These are phyloP conservation scores for Ganaspis brasiliensis DNA, from an alignment of 2,888 invertebrate genomes.

Conservation along the genomic window DNA sequence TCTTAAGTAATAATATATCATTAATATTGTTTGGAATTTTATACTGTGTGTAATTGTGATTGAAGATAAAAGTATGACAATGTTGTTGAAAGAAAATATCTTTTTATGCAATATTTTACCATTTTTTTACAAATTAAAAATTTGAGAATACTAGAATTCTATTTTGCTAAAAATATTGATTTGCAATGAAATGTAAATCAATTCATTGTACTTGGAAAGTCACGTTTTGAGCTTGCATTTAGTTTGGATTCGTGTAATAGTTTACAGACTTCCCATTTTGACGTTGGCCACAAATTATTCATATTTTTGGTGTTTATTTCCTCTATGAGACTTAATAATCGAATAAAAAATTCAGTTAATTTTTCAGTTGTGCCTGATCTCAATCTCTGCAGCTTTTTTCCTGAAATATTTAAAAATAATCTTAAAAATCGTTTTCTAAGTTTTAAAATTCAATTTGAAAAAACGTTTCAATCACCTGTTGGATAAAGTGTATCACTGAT, in stretches of 20 bases:
- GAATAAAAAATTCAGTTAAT: conserved; percentile 72
- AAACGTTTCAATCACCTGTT: conserved; percentile 40
- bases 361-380: conserved; percentile 74
- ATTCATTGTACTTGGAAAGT: conserved; percentile 8
- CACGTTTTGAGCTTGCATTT: background rate
- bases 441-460: background rate
- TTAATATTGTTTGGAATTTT: too few species aligned
- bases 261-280: conserved; percentile 66
- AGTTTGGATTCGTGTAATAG: background rate
- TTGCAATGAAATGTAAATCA: background rate
- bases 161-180: background rate
- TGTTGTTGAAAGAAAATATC: too few species aligned
- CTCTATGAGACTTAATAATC: conserved; percentile 73
- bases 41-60: too few species aligned
- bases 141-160: too few species aligned
- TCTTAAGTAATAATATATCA: too few species aligned
- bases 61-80: too few species aligned
- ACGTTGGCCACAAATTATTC: conserved; percentile 68
- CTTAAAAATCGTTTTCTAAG: background rate
- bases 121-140: too few species aligned
- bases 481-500: conserved; percentile 81
- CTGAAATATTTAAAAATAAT: conserved; percentile 60
- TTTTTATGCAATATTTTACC: too few species aligned
- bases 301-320: conserved; percentile 74
- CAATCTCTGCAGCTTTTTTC: conserved; percentile 71